These are phyloP conservation scores for Ametastegia equiseti DNA, from an alignment of 2,888 invertebrate genomes.

Conservation along the genomic window DNA sequence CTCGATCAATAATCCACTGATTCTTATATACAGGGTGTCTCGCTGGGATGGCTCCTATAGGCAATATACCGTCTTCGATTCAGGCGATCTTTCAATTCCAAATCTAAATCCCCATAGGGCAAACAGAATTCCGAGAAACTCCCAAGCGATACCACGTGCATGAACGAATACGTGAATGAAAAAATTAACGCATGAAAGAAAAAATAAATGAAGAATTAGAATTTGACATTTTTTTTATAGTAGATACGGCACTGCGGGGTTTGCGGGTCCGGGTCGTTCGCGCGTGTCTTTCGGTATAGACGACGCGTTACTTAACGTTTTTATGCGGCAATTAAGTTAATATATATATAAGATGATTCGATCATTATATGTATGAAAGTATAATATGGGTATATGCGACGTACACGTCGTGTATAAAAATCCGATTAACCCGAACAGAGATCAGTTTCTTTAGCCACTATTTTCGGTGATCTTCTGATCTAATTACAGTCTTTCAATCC, in stretches of 20 bases:
- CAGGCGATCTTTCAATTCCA: neutral
- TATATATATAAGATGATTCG: no score
- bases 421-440: no score
- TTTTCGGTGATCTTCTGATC: no score
- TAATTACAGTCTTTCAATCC: no score
- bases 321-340: neutral
- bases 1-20: constrained; percentile 27
- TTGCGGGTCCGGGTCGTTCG: constrained; percentile 12
- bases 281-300: constrained; percentile 1
- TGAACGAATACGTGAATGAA: neutral
- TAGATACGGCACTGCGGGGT: neutral
- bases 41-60: constrained; percentile 30
- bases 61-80: constrained; percentile 14
- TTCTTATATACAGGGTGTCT: constrained; percentile 42
- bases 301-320: constrained; percentile 31
- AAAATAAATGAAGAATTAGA: neutral
- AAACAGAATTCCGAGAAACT: no score
- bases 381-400: no score
- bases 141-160: no score
- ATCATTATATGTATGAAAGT: no score
- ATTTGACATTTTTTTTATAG: neutral
- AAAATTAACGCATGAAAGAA: neutral
- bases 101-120: neutral
- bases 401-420: no score
- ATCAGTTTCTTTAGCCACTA: no score